Evolutionary conservation across 2,797 vertebrate genomes (phyloP), one percentile per base, ranked within the genome.

Genomic region (Phataginus tricuspis): DNA sequence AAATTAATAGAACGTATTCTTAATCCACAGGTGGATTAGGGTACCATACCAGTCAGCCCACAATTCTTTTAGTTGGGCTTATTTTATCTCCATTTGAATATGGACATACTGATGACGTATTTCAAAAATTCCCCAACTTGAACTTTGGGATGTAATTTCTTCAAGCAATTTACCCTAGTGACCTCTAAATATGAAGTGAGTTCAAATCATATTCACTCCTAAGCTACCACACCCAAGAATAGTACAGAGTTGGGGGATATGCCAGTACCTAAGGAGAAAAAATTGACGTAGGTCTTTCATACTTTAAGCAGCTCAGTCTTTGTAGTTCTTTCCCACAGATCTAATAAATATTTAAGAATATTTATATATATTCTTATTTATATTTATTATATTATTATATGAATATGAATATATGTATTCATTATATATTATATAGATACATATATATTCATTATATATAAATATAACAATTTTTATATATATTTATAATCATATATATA

Each of bases 301-400:
- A 18, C 4, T 59, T 91, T 51, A 59, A 31, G 29, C 0, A 27
- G 18, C 11, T 45, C 8, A 98, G 98, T 98, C 98, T 98, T 45
- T 99, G 98, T 78, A 98, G 98, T 96, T 96, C 96, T 98, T 83
- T 98, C 59, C 98, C 98, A 98, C 97, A 98, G 96, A 98, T 78
- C 94, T 94, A 98, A 98, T 34, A 68, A 23, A 95, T 91, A 98
- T 97, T 90, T 98, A 45, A 45, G 7, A 45, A 45, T 45, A 45
- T 9, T 45, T 45, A 45, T 45, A 45, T 45, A 45, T 45, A 45
- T 45, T 45, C 42, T 9, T 45, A 45, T 45, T 45, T 45, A 45
- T 45, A 45, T 45, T 45, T 7, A 45, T 45, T 45, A 9, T 9
- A 45, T 45, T 9, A 45, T 45, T 45, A 45, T 9, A 45, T 45